A percentile compares a stretch with the other conserved stretches of the same genome.
These are phyloP conservation scores for Seira sanloemensis DNA, from an alignment of 2,888 invertebrate species.

Conservation along the genomic window DNA sequence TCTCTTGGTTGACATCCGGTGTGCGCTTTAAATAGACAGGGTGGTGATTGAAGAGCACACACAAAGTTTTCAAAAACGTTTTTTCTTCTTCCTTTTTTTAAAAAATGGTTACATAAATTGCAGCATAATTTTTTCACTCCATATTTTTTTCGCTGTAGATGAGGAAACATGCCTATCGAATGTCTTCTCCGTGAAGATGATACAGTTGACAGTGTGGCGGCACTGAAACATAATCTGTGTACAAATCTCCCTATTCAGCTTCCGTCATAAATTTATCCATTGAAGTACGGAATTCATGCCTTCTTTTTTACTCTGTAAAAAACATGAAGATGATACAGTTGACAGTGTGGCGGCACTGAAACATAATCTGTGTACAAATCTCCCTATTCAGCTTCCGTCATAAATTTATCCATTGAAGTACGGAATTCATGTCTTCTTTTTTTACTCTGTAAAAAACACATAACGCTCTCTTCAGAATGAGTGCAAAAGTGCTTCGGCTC, in stretches of 20 bases:
- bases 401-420: background rate
- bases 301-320: background rate
- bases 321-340: conserved; percentile 59
- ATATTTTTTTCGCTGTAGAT: conserved; percentile 23
- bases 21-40: conserved; percentile 26
- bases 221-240: conserved; percentile 61
- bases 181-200: conserved; percentile 52
- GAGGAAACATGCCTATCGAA: conserved; percentile 64
- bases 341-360: conserved; percentile 61
- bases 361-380: conserved; percentile 63
- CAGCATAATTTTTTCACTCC: background rate
- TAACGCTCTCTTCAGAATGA: no score
- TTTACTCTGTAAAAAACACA: background rate
- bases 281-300: no score
- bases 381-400: conserved; percentile 15
- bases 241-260: conserved; percentile 49
- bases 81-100: conserved; percentile 5
- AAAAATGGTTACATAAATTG: background rate
- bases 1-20: conserved; percentile 42
- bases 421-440: background rate
- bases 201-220: conserved; percentile 63
- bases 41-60: conserved; percentile 51
- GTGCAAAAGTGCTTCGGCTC: conserved; percentile 61
- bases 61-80: no score
- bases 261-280: background rate